Evolutionary conservation across 37 sponge, comb jelly and placozoan genomes (phyloP).

Genomic region (Mnemiopsis leidyi): DNA sequence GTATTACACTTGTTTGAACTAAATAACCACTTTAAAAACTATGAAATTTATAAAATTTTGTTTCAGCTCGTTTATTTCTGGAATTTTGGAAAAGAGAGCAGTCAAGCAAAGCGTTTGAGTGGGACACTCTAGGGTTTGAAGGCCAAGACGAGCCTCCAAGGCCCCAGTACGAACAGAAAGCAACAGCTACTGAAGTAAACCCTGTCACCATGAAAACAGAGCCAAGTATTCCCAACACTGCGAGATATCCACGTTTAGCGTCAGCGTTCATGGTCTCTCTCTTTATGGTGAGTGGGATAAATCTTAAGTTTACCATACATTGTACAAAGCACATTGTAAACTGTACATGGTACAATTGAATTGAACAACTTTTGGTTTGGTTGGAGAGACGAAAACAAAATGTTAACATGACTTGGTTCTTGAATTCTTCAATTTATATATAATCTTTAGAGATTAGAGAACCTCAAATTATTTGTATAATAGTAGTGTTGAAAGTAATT

Average conservation of each 20-base stretch:
- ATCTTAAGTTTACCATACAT: no score
- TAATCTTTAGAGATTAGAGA: no score
- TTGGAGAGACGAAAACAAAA: no score
- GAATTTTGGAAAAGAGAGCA: constrained; percentile 98
- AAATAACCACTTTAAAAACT: not conserved
- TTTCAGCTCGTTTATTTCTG: constrained; percentile 83
- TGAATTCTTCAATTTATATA: no score
- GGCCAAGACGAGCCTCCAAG: constrained; percentile 76
- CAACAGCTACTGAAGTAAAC: constrained; percentile 65
- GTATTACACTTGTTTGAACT: no score
- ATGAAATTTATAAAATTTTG: no score
- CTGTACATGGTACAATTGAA: no score
- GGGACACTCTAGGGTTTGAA: constrained; percentile 97
- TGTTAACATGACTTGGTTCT: no score
- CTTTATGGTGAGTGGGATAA: constrained; percentile 75
- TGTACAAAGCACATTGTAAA: no score
- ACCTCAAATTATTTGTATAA: no score
- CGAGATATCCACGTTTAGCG: constrained; percentile 70
- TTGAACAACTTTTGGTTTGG: no score
- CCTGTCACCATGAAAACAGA: constrained; percentile 67
- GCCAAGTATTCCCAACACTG: constrained; percentile 75
- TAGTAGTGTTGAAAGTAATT: no score
- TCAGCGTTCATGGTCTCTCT: constrained; percentile 73
- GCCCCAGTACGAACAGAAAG: constrained; percentile 82
- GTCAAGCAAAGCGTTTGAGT: constrained; percentile 83